Evolutionary conservation across 2,113 vertebrate genomes (phyloP).

Genomic region (Zootoca vivipara): DNA sequence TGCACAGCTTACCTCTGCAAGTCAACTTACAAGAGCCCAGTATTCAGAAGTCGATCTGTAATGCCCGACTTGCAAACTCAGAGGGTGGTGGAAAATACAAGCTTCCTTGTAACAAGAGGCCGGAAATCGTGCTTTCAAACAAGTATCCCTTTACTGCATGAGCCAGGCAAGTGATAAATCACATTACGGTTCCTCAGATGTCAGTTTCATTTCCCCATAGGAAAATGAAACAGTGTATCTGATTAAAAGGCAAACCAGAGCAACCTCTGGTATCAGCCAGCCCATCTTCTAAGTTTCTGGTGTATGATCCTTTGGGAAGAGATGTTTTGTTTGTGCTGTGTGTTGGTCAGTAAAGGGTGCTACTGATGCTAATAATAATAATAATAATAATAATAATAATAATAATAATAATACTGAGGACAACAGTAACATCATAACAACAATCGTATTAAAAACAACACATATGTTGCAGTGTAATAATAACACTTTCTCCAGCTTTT

Average conservation of each 20-base stretch:
- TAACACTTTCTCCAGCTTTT: no score
- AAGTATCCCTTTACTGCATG: conserved; percentile 32
- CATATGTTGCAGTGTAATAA: not conserved
- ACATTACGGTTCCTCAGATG: not conserved
- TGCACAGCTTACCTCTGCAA: conserved; percentile 48
- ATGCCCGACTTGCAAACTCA: conserved; percentile 50
- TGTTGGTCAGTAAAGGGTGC: no score
- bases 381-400: no score
- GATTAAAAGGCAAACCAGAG: not conserved
- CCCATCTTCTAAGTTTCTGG: not conserved
- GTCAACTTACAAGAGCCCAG: conserved; percentile 52
- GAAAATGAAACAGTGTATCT: not conserved
- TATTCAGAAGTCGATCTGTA: conserved; percentile 47
- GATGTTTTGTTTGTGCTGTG: not conserved
- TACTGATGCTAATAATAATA: not conserved
- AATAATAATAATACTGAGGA: no score
- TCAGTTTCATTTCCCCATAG: not conserved
- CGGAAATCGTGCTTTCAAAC: conserved; percentile 27
- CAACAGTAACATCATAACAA: no score
- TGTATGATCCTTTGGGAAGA: not conserved
- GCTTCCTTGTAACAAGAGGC: not conserved
- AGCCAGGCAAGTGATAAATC: conserved; percentile 21
- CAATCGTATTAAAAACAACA: not conserved
- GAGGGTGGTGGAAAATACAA: conserved; percentile 8
- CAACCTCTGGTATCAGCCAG: not conserved